Evolutionary conservation across 2,113 vertebrate genomes (phyloP), one percentile per base, ranked within the genome.

Genomic region (Platysternon megacephalum): DNA sequence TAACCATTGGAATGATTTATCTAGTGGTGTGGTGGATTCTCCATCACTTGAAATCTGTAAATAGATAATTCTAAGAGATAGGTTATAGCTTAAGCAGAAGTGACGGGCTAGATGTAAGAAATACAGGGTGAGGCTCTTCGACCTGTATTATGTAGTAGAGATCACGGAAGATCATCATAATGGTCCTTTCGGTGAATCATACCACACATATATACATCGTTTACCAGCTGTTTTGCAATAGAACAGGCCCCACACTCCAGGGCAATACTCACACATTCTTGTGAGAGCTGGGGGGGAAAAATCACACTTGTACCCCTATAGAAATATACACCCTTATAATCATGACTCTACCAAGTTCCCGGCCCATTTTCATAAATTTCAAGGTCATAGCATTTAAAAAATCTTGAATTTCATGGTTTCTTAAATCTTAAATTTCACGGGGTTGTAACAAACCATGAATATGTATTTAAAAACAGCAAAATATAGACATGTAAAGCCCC

Each of bases 151-250:
- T 2, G 19, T 28, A 83, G 44, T 28, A 61, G 9, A 44, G 44
- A 35, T 88, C 7, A 86, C 3, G 2, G 79, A 22, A 29, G 42
- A 13, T 42, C 68, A 87, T 44, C n/a, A 58, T 61, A 81, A 80
- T 48, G 19, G 4, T 7, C 74, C 13, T 55, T 3, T 1, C 5
- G 78, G 17, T 32, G 55, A 91, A 93, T 65, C 2, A 1, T 26
- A 61, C 10, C 12, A 29, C 0, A 0, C 1, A 52, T 11, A 3
- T 9, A 42, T 2, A 42, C 44, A 83, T 39, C 29, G 88, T 86
- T 26, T 88, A 92, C 88, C 10, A 85, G 3, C 42, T 91, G 8
- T 1, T 0, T 74, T 76, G 19, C 46, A 76, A 81, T 49, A 83
- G 85, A 85, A 0, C 24, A 87, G 2, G 4, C 19, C 42, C 52